phyloP scores from a whole-genome alignment of 2,797 vertebrate species.

The Scolopax bukidnonensis region DNA sequence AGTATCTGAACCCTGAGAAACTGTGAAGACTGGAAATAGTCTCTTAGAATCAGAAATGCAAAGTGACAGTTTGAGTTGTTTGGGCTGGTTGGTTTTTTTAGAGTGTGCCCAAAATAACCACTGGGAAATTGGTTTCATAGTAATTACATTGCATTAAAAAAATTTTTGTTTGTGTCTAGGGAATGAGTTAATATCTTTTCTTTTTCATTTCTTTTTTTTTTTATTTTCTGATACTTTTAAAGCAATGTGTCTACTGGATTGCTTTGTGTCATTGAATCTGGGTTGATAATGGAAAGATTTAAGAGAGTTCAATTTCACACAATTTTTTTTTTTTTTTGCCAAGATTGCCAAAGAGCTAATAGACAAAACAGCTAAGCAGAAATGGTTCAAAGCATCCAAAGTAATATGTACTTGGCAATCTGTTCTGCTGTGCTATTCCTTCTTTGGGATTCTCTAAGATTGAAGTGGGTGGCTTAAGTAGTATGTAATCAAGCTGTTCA shows the following conservation, averaged over 20 bases:
- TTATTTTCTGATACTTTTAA: not conserved
- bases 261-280: not conserved
- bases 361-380: not conserved
- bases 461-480: not conserved
- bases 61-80: not conserved
- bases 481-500: not conserved
- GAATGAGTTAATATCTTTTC: not conserved
- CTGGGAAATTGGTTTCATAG: not conserved
- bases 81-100: not conserved
- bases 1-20: conserved; percentile 11
- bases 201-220: not conserved
- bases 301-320: not conserved
- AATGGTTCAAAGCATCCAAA: not conserved
- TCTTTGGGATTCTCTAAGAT: not conserved
- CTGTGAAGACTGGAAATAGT: not conserved
- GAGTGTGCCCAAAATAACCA: not conserved
- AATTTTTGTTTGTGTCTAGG: not conserved
- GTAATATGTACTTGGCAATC: not conserved
- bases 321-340: not conserved
- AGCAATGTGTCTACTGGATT: not conserved
- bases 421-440: not conserved
- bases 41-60: not conserved
- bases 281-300: not conserved
- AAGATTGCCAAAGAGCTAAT: not conserved
- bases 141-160: not conserved